Conservation (phyloP, 2,888 invertebrate genomes). For the Eupithecia exiguata region DNA sequence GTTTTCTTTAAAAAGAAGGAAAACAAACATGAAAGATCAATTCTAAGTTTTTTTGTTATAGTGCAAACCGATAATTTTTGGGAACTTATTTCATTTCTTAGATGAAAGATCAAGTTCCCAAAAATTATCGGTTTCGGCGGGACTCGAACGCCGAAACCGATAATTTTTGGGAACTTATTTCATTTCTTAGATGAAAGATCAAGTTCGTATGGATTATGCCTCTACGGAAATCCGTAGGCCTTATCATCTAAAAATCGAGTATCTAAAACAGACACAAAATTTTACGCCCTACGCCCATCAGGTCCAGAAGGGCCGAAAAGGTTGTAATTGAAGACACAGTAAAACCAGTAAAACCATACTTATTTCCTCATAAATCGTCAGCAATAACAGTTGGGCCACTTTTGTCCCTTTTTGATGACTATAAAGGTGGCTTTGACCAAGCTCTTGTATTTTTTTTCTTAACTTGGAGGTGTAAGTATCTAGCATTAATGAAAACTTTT, state of each 20-base stretch:
- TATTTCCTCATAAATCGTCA: constrained; percentile 8
- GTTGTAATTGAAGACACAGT: constrained; percentile 14
- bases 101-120: no score
- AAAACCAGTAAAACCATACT: constrained; percentile 12
- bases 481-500: no score
- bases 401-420: constrained; percentile 7
- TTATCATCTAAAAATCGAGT: not conserved
- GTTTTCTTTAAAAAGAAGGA: no score
- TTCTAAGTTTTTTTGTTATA: no score
- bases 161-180: no score
- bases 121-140: no score
- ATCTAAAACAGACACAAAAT: not conserved
- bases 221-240: not conserved
- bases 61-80: no score
- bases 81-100: no score
- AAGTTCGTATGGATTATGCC: not conserved
- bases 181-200: no score
- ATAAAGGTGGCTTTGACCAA: not conserved
- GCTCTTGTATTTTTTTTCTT: not conserved
- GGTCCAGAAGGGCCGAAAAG: constrained; percentile 5
- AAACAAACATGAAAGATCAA: no score
- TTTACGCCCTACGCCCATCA: constrained; percentile 9
- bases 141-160: no score
- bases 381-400: constrained; percentile 6
- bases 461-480: not conserved